Percentiles rank a stretch among this genome's conserved stretches.
Conservation (phyloP, 1,140 invertebrate genomes). For the Drosophila virilis region DNA sequence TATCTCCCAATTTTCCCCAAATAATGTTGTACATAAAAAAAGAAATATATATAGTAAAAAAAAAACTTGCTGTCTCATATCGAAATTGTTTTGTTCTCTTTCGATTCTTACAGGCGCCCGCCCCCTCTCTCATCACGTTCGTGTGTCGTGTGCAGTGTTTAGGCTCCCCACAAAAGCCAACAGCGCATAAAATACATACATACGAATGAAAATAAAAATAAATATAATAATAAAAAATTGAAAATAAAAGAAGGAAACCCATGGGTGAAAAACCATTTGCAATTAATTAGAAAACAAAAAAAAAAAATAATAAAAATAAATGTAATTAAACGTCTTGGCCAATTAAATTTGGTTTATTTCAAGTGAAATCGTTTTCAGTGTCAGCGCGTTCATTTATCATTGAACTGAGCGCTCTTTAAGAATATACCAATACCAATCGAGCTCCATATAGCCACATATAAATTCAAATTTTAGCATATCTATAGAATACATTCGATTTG, state of each 20-base stretch:
- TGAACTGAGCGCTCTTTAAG: conserved; percentile 23
- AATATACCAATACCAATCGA: conserved; percentile 36
- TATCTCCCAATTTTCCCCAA: conserved; percentile 26
- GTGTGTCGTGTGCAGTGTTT: conserved; percentile 56
- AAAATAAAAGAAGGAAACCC: conserved; percentile 18
- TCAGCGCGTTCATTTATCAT: conserved; percentile 22
- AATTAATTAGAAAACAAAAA: conserved; percentile 15
- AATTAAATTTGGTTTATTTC: conserved; percentile 33
- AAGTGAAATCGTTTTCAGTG: conserved; percentile 41
- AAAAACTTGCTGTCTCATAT: conserved; percentile 65
- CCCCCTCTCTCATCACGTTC: conserved; percentile 37
- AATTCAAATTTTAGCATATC: conserved; percentile 22
- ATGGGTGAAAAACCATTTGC: conserved; percentile 3
- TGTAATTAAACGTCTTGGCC: conserved; percentile 19
- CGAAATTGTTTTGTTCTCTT: conserved; percentile 76
- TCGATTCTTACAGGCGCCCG: conserved; percentile 75
- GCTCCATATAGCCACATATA: conserved; percentile 25
- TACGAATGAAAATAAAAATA: conserved; percentile 27
- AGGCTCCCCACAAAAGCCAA: conserved; percentile 36
- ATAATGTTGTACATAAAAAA: conserved; percentile 50
- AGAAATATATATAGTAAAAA: conserved; percentile 30
- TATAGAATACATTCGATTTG: conserved; percentile 21
- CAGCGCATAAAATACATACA: conserved; percentile 52
- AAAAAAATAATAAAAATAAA: not conserved
- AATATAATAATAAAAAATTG: conserved; percentile 24